Base-by-base conservation (phyloP, 2,888 invertebrate genomes). In the Electrophaes corylata region DNA sequence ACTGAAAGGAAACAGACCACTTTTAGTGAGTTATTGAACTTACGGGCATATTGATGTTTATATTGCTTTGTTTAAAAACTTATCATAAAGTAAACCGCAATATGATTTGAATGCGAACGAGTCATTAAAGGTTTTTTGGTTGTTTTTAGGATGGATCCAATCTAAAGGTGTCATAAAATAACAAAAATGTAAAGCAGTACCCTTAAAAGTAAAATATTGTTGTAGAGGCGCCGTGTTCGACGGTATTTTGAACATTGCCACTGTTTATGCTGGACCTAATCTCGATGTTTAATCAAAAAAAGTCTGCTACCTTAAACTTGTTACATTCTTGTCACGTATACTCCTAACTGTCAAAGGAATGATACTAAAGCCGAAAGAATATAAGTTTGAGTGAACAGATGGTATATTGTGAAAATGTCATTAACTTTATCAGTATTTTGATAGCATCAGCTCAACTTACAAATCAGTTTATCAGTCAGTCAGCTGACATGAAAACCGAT, bases 181-280 rank as follows among this genome's bases (percentile, higher is more conserved):
- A 35, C 35, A 53, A 59, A 60, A 46, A 19, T 31, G n/a, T 51
- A 31, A 45, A 57, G 40, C 18, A 35, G 18, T 10, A 39, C 8
- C 31, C 51, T 45, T 5, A 20, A 41, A 58, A 47, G 51, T 55
- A 57, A 62, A 45, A 57, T 59, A 55, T 54, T 55, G 23, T 8
- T 45, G 23, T 26, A 35, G 37, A 54, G 60, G 58, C 55, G 58
- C 58, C 56, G 43, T 54, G 20, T 48, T 51, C 10, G 26, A 49
- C 47, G 41, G 35, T 45, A 52, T 46, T 54, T 59, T 48, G 39
- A 49, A 10, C 37, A 19, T 16, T 29, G 35, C 58, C 14, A 11
- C 26, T 53, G 14, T 62, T 57, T 59, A 53, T 55, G 43, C n/a
- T 11, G 49, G 19, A 6, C n/a, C 5, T 51, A 20, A 53, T 39